Percentiles rank a stretch among this genome's conserved stretches.
phyloP scores from a whole-genome alignment of 2,888 invertebrate species.

The Agrochola lota region DNA sequence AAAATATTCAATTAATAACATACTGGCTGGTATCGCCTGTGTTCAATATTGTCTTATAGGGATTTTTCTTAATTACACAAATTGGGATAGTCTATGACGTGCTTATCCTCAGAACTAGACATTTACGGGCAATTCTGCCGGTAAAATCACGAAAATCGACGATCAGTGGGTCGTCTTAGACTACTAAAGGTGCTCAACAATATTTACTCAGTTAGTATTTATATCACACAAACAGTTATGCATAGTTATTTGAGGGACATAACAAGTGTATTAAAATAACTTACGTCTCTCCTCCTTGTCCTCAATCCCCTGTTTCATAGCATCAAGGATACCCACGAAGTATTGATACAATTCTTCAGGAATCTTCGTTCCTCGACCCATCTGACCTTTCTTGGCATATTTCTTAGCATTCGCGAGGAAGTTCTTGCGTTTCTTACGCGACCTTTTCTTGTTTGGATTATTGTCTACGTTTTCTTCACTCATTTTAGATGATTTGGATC shows the following conservation, averaged over 20 bases:
- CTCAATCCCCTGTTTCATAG: slow-evolving; percentile 92
- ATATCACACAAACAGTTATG: neutral
- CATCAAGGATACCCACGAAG: slow-evolving; percentile 94
- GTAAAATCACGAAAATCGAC: neutral
- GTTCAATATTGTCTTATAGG: neutral
- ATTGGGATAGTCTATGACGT: neutral
- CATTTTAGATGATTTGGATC: slow-evolving; percentile 69
- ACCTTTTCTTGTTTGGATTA: slow-evolving; percentile 82
- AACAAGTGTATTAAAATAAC: slow-evolving; percentile 46
- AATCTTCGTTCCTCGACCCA: slow-evolving; percentile 93
- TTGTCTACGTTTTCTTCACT: slow-evolving; percentile 74
- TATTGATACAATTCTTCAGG: slow-evolving; percentile 94
- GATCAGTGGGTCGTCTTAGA: no score
- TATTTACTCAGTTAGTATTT: neutral
- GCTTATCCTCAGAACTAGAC: neutral
- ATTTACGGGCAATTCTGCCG: neutral
- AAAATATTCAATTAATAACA: neutral
- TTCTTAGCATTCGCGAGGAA: slow-evolving; percentile 94
- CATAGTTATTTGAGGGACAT: neutral
- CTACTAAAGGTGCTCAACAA: neutral
- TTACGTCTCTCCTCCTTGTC: slow-evolving; percentile 93
- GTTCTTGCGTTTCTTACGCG: slow-evolving; percentile 92
- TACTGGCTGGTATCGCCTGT: neutral
- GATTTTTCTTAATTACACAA: neutral
- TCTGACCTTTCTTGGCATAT: slow-evolving; percentile 93